These are phyloP conservation scores for Ecliptopera silaceata DNA, from an alignment of 2,888 invertebrate genomes.

Conservation along the genomic window DNA sequence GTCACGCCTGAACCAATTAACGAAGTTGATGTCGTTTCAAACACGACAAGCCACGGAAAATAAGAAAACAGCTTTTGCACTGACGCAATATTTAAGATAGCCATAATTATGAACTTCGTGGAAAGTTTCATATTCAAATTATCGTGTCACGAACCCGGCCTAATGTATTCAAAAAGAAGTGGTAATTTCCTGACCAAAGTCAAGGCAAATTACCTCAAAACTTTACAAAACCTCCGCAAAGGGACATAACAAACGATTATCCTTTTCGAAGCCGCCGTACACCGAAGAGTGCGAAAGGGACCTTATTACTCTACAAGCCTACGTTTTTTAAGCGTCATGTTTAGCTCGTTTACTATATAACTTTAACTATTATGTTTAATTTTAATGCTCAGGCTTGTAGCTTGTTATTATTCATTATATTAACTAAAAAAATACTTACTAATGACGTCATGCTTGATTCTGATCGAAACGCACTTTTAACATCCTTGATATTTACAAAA, in stretches of 20 bases:
- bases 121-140: constrained; percentile 35
- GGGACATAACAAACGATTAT: constrained; percentile 12
- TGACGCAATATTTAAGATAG: constrained; percentile 28
- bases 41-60: neutral
- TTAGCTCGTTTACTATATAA: too few relatives aligned
- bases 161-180: constrained; percentile 35
- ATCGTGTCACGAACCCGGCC: constrained; percentile 28
- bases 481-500: too few relatives aligned
- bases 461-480: too few relatives aligned
- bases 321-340: too few relatives aligned
- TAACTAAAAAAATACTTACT: too few relatives aligned
- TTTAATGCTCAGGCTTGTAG: too few relatives aligned
- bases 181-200: constrained; percentile 35
- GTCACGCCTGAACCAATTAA: too few relatives aligned
- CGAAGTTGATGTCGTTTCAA: too few relatives aligned
- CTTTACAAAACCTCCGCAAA: constrained; percentile 12
- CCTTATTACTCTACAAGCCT: neutral
- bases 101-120: constrained; percentile 37
- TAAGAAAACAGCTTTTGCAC: neutral
- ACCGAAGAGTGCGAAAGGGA: neutral
- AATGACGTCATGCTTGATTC: too few relatives aligned
- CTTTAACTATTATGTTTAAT: too few relatives aligned
- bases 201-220: constrained; percentile 31
- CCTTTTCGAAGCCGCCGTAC: neutral
- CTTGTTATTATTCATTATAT: too few relatives aligned